These are phyloP conservation scores for Copsychus sechellarum DNA, from an alignment of 2,113 vertebrate genomes.

Conservation along the genomic window DNA sequence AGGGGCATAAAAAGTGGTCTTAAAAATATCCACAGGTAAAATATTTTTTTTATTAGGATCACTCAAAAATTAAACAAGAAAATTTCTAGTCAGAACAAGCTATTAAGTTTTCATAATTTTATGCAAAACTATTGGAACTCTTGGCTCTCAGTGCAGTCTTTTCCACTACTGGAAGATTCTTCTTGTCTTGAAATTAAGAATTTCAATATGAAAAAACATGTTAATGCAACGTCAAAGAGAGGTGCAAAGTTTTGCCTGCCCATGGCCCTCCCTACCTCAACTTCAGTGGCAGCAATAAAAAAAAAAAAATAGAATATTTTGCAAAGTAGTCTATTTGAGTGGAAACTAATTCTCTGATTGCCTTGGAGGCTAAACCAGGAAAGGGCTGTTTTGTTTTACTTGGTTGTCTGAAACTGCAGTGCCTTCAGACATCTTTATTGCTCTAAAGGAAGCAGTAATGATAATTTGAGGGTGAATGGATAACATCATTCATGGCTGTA, in stretches of 20 bases:
- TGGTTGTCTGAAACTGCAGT: background rate
- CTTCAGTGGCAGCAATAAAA: background rate
- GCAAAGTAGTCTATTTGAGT: background rate
- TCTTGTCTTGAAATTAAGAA: background rate
- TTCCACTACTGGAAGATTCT: background rate
- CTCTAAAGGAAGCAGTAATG: background rate
- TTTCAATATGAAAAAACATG: background rate
- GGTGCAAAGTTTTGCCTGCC: background rate
- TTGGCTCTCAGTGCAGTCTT: background rate
- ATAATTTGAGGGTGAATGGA: background rate
- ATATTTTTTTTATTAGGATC: background rate
- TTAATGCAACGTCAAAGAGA: background rate
- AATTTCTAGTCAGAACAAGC: background rate
- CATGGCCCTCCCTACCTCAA: background rate
- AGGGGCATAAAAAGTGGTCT: background rate
- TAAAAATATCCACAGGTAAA: background rate
- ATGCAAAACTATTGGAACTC: background rate
- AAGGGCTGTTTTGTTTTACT: background rate
- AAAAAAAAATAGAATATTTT: background rate
- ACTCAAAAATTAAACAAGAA: background rate
- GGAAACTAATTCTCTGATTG: background rate
- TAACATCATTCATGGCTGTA: background rate
- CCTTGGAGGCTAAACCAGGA: background rate
- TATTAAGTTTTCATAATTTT: background rate
- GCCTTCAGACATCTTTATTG: background rate